Evolutionary conservation across 1,140 invertebrate species (phyloP).

Genomic region (Hormaphis cornu): DNA sequence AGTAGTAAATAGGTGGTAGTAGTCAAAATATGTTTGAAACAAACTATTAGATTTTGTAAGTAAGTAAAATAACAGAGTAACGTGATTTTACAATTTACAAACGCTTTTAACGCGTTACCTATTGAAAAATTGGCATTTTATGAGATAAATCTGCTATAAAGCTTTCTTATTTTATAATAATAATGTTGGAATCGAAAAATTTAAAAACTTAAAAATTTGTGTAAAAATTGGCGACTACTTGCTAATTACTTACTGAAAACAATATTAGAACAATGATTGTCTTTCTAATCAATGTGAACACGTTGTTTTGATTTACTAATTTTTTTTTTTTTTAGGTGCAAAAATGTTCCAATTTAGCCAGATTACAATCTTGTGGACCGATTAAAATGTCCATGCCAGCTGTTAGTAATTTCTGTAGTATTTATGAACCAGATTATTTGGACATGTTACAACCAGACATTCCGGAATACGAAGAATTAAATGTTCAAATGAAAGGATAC

Average conservation of each 20-base stretch:
- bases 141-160: too few relatives aligned
- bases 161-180: too few relatives aligned
- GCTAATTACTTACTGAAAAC: neutral
- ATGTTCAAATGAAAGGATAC: conserved; percentile 71
- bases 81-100: too few relatives aligned
- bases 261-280: neutral
- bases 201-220: too few relatives aligned
- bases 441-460: conserved; percentile 36
- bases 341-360: neutral
- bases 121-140: too few relatives aligned
- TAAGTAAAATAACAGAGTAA: too few relatives aligned
- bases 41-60: too few relatives aligned
- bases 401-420: neutral
- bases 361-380: neutral
- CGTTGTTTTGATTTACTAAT: neutral
- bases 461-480: conserved; percentile 45
- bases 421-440: conserved; percentile 38
- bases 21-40: too few relatives aligned
- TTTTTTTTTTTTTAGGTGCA: neutral
- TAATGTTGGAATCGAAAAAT: too few relatives aligned
- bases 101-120: too few relatives aligned
- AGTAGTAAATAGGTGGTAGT: too few relatives aligned
- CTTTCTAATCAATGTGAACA: neutral
- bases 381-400: neutral
- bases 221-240: too few relatives aligned